These are phyloP conservation scores for Eristalinus sepulchralis DNA, from an alignment of 2,888 invertebrate genomes.

Conservation along the genomic window DNA sequence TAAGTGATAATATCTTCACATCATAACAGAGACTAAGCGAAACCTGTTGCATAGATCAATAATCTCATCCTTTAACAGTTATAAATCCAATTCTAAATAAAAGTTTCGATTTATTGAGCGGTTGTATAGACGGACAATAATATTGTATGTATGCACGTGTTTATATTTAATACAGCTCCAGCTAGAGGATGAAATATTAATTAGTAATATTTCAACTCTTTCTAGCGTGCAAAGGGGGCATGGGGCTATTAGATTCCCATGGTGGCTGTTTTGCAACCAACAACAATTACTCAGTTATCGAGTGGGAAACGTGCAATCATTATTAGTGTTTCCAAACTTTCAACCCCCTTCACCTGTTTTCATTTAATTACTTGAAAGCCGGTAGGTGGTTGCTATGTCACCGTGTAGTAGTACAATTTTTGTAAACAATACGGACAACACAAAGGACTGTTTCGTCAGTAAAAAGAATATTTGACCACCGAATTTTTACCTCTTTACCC, in stretches of 20 bases:
- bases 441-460: slow-evolving; percentile 37
- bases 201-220: neutral
- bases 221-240: slow-evolving; percentile 21
- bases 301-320: slow-evolving; percentile 25
- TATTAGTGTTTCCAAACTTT: slow-evolving; percentile 55
- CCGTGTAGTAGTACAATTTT: slow-evolving; percentile 32
- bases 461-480: slow-evolving; percentile 52
- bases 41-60: slow-evolving; percentile 21
- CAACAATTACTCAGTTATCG: slow-evolving; percentile 30
- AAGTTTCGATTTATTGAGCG: neutral
- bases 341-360: slow-evolving; percentile 18
- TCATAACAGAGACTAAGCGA: neutral
- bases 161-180: neutral
- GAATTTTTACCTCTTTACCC: slow-evolving; percentile 3
- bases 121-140: neutral
- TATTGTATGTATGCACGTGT: neutral
- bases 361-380: slow-evolving; percentile 13
- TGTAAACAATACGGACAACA: slow-evolving; percentile 53
- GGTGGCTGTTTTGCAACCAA: slow-evolving; percentile 52
- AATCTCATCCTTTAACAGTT: neutral
- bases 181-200: neutral
- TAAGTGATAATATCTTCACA: too few relatives aligned
- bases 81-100: neutral
- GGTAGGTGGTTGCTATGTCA: slow-evolving; percentile 67
- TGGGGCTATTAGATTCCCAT: slow-evolving; percentile 16